Base-by-base conservation (phyloP, 2,113 vertebrate genomes). In the Anseranas semipalmata region DNA sequence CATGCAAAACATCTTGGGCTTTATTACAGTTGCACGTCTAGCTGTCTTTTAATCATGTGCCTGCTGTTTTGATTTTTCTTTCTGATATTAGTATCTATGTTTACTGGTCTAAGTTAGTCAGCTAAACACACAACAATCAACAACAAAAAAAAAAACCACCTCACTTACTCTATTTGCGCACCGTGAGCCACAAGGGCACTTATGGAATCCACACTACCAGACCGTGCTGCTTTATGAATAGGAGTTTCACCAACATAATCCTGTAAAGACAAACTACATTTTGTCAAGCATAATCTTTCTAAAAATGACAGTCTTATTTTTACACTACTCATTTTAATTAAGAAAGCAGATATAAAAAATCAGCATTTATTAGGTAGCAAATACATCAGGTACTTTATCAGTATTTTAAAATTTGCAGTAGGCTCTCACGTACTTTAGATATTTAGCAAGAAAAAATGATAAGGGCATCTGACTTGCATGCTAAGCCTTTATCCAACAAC, bases 211-310 rank as follows among this genome's bases (percentile, higher is more conserved):
- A 99, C 97, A 98, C 99, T 99, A 97, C 99, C 99, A 91, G 99
- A 99, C 19, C 99, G 98, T 96, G 99, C 99, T 37, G 99, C 99
- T 98, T 99, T 99, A 97, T 99, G 99, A 97, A 99, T 97, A 85
- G 99, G 98, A 94, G 99, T 98, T 98, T 99, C 99, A 78, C 99
- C 99, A 94, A 99, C 98, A 97, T 99, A 99, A 97, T 99, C 99
- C 99, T 99, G 97, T 46, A 98, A 97, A 91, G 79, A 95, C 93
- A 97, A 93, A 94, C 87, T 92, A 74, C 58, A 93, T 96, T 96
- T 97, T 96, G 96, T 97, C 92, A 96, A 95, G 86, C 91, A 94
- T 75, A 78, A 72, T 86, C 27, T 80, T 91, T 45, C 12, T 10
- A 68, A 75, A 92, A 77, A 43, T n/a, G 4, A 75, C 35, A 67